phyloP scores from a whole-genome alignment of 2,797 vertebrate species.

The Gobionotothen gibberifrons region DNA sequence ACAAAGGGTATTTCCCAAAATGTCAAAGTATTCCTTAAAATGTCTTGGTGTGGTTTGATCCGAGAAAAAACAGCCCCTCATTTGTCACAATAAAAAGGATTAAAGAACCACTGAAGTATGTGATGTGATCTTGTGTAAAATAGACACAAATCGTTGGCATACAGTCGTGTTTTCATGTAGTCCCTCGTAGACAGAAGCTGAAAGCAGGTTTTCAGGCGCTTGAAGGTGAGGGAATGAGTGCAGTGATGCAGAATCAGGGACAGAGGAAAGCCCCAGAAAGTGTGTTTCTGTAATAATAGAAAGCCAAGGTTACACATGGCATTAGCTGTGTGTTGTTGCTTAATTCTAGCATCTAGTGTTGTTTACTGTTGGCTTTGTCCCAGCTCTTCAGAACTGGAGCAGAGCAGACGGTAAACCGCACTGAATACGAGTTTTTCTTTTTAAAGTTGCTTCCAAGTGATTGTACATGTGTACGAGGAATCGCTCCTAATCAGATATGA shows the following conservation, averaged over 20 bases:
- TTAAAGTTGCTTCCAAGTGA: conserved; percentile 42
- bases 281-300: conserved; percentile 47
- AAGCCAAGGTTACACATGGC: conserved; percentile 31
- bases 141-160: neutral
- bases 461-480: conserved; percentile 50
- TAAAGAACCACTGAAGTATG: neutral
- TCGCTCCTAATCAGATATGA: conserved; percentile 46
- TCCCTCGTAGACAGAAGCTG: neutral
- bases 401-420: neutral
- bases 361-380: conserved; percentile 33
- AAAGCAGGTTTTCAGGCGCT: conserved; percentile 24
- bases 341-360: conserved; percentile 24
- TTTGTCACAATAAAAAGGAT: neutral
- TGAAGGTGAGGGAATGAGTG: neutral
- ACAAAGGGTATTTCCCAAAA: neutral
- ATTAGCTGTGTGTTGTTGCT: conserved; percentile 39
- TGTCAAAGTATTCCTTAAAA: neutral
- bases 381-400: conserved; percentile 20
- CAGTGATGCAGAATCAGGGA: conserved; percentile 24
- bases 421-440: conserved; percentile 20
- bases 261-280: conserved; percentile 11
- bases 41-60: neutral
- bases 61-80: neutral
- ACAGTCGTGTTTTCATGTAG: neutral
- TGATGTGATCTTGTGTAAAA: neutral